phyloP scores from a whole-genome alignment of 2,888 invertebrate species.

The Piscicola geometra region DNA sequence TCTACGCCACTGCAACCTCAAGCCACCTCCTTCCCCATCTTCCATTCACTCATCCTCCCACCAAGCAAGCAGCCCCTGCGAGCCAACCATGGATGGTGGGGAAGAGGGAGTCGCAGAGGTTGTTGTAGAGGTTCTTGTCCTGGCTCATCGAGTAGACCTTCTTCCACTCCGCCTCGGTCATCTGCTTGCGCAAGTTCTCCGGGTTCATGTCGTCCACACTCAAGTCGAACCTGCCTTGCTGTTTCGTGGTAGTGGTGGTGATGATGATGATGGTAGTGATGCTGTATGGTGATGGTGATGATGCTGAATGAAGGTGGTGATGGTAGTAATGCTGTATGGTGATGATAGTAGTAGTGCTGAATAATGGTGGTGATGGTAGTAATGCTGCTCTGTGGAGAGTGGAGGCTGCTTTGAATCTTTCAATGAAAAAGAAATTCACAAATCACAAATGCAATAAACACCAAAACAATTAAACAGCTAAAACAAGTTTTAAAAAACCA shows the following conservation, averaged over 20 bases:
- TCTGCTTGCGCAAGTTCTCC: conserved; percentile 84
- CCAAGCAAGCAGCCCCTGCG: too few relatives aligned
- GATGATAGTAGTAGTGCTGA: too few relatives aligned
- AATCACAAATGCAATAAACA: neutral
- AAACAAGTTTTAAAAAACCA: too few relatives aligned
- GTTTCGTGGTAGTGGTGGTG: neutral
- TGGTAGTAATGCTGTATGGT: too few relatives aligned
- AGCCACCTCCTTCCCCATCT: too few relatives aligned
- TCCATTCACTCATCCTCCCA: too few relatives aligned
- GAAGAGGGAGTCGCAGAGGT: conserved; percentile 84
- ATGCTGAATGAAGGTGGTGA: neutral
- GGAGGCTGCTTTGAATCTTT: too few relatives aligned
- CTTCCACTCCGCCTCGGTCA: conserved; percentile 75
- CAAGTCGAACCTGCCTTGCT: conserved; percentile 42
- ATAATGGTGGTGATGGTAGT: too few relatives aligned
- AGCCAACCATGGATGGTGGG: conserved; percentile 79
- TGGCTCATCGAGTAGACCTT: conserved; percentile 94
- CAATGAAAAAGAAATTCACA: neutral
- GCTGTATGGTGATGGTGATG: neutral
- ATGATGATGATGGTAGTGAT: neutral
- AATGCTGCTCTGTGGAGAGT: too few relatives aligned
- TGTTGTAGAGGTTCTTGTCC: conserved; percentile 79
- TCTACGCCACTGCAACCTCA: too few relatives aligned
- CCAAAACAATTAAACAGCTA: neutral
- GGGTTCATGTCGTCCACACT: conserved; percentile 85